Percentiles rank a stretch among this genome's conserved stretches.
phyloP scores from a whole-genome alignment of 1,140 invertebrate genomes.

The Nylanderia fulva region DNA sequence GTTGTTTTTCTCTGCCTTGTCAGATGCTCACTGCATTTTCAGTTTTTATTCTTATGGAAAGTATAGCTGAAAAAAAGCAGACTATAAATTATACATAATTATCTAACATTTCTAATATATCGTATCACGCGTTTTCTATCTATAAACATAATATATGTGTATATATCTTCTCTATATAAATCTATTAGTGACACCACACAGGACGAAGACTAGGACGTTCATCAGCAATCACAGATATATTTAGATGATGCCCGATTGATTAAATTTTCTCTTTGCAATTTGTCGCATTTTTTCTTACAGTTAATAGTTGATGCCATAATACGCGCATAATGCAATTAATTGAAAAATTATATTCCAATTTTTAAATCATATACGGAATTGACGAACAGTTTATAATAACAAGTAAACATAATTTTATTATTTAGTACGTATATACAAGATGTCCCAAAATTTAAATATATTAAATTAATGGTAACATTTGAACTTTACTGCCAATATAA shows the following conservation, averaged over 20 bases:
- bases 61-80: constrained; percentile 20
- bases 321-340: background rate
- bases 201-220: constrained; percentile 46
- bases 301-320: background rate
- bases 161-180: background rate
- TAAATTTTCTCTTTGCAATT: background rate
- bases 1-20: background rate
- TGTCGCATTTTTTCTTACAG: background rate
- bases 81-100: constrained; percentile 19
- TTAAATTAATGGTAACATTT: background rate
- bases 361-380: background rate
- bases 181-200: background rate
- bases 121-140: background rate
- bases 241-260: constrained; percentile 38
- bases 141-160: constrained; percentile 19
- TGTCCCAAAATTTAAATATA: background rate
- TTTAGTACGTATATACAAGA: background rate
- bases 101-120: constrained; percentile 27
- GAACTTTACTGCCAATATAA: constrained; percentile 5
- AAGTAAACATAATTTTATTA: background rate
- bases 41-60: background rate
- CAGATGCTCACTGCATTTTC: background rate
- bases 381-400: background rate
- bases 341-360: background rate
- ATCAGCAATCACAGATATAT: constrained; percentile 65